phyloP scores from a whole-genome alignment of 2,113 vertebrate genomes.

The Empidonax traillii region DNA sequence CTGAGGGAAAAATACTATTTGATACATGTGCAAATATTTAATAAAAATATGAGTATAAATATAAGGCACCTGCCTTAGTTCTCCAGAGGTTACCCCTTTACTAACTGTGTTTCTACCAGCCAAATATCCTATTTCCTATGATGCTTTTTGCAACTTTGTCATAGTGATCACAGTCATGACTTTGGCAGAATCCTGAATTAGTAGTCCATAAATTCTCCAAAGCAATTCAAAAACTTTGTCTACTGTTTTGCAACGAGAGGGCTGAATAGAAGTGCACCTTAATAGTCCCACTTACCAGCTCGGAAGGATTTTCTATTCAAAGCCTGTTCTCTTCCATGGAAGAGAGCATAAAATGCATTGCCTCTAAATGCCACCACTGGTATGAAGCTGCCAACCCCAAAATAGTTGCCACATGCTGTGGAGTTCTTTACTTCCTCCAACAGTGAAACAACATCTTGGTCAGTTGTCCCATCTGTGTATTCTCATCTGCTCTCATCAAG shows the following conservation, averaged over 20 bases:
- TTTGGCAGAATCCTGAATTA: neutral
- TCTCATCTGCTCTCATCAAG: neutral
- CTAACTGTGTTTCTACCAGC: neutral
- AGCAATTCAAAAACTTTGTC: neutral
- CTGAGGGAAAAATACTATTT: neutral
- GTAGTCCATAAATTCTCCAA: neutral
- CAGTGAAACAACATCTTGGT: neutral
- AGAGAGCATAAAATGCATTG: neutral
- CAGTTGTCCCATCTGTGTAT: neutral
- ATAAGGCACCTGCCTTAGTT: neutral
- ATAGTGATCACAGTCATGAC: neutral
- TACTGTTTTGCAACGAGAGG: neutral
- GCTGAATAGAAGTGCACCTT: neutral
- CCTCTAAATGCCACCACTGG: rapidly evolving
- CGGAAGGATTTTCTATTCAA: neutral
- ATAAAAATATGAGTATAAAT: neutral
- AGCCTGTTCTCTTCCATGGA: neutral
- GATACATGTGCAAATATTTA: neutral
- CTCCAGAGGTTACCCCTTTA: rapidly evolving
- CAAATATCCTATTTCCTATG: neutral
- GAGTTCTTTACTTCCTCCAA: neutral
- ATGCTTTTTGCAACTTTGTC: neutral
- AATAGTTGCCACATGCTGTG: neutral
- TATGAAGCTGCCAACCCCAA: neutral
- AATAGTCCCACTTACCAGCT: neutral